Evolutionary conservation across 2,113 vertebrate species (phyloP).

Genomic region (Trachemys scripta): DNA sequence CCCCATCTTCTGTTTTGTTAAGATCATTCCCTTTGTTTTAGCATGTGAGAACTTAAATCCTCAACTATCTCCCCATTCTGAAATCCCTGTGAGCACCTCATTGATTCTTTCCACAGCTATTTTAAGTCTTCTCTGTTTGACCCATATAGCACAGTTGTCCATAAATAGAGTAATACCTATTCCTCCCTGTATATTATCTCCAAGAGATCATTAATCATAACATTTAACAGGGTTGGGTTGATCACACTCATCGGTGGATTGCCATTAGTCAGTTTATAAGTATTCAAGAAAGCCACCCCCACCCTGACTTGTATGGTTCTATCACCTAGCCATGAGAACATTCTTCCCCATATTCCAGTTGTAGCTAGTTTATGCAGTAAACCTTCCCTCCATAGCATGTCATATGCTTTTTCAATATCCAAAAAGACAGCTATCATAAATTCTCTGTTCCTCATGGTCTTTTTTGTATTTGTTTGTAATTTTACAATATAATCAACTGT

Average conservation of each 20-base stretch:
- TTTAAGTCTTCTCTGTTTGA: neutral
- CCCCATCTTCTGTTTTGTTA: neutral
- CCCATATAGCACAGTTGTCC: neutral
- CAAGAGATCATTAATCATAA: neutral
- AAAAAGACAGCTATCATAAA: neutral
- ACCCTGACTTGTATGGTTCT: neutral
- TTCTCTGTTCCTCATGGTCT: neutral
- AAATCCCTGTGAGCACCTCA: neutral
- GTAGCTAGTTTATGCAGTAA: neutral
- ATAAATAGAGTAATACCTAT: neutral
- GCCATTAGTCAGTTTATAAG: too few relatives aligned
- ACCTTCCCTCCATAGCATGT: neutral
- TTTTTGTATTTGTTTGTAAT: neutral
- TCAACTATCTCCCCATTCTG: neutral
- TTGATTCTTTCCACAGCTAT: neutral
- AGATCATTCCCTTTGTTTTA: neutral
- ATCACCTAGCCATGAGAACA: neutral
- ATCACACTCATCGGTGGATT: neutral
- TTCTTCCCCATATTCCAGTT: neutral
- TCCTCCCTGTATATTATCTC: neutral
- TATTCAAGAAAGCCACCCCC: too few relatives aligned
- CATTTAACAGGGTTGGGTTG: neutral
- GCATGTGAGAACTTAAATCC: neutral
- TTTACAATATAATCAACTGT: neutral
- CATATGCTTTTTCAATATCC: neutral